phyloP scores from a whole-genome alignment of 2,888 invertebrate genomes.

The Drosophila neutralis region DNA sequence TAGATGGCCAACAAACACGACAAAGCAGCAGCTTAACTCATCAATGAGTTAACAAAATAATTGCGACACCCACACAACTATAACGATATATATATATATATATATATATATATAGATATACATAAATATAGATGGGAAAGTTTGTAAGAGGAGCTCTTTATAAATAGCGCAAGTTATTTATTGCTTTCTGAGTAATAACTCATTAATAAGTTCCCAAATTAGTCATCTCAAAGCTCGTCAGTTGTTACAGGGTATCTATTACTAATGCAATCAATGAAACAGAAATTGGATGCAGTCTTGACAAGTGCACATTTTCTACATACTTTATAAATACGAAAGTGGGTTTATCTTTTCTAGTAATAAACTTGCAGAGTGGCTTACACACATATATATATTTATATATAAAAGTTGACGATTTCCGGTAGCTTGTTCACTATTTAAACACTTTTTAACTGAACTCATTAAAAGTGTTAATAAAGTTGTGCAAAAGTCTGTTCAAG shows the following conservation, averaged over 20 bases:
- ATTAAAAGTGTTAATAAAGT: neutral
- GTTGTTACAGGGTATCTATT: neutral
- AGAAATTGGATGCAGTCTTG: neutral
- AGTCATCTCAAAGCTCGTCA: neutral
- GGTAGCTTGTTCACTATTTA: neutral
- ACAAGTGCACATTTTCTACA: neutral
- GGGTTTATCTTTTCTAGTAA: neutral
- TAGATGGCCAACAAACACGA: conserved; percentile 18
- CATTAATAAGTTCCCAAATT: conserved; percentile 25
- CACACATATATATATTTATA: neutral
- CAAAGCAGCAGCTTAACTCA: conserved; percentile 25
- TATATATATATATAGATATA: neutral
- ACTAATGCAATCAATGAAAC: neutral
- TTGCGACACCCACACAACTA: neutral
- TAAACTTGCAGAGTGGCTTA: neutral
- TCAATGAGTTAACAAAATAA: conserved; percentile 30
- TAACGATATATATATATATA: neutral
- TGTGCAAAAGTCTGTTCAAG: neutral
- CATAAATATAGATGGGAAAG: neutral
- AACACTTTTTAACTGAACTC: neutral
- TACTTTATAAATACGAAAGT: neutral
- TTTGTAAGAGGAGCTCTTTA: conserved; percentile 20
- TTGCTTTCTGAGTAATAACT: conserved; percentile 15
- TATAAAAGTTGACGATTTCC: neutral
- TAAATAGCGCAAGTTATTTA: conserved; percentile 22